Evolutionary conservation across 2,113 vertebrate species (phyloP).

Genomic region (Motacilla alba): DNA sequence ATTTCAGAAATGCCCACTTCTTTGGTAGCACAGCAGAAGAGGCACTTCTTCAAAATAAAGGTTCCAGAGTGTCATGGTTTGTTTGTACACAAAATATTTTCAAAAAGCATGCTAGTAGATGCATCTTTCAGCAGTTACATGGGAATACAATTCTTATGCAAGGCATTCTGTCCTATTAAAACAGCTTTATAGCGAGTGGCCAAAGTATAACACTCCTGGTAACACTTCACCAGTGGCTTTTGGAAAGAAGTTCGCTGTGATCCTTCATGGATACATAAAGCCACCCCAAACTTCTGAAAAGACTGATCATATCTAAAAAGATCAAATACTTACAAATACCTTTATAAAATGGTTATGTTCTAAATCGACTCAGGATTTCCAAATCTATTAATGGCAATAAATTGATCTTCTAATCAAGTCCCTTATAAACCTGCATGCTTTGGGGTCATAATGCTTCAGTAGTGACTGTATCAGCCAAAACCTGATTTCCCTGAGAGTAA

Average conservation of each 20-base stretch:
- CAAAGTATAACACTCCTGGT: fast-evolving
- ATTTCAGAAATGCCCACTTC: not conserved
- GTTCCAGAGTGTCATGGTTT: not conserved
- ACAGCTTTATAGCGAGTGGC: not conserved
- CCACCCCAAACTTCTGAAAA: not conserved
- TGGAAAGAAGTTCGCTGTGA: not conserved
- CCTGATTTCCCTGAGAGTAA: not conserved
- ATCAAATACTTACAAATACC: not conserved
- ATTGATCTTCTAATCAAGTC: not conserved
- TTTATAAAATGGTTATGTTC: not conserved
- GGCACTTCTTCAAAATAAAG: not conserved
- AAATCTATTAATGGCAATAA: not conserved
- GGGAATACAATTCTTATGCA: fast-evolving
- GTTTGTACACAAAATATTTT: not conserved
- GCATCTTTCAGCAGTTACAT: not conserved
- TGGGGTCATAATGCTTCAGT: not conserved
- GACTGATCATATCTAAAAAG: not conserved
- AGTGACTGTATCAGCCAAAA: not conserved
- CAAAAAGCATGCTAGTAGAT: fast-evolving
- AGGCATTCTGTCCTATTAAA: not conserved
- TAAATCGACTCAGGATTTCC: not conserved
- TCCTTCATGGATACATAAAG: fast-evolving
- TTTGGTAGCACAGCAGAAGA: not conserved
- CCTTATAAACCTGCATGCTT: not conserved
- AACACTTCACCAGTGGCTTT: not conserved